Conservation (phyloP, 2,797 vertebrate species). For the Hydrophis major region DNA sequence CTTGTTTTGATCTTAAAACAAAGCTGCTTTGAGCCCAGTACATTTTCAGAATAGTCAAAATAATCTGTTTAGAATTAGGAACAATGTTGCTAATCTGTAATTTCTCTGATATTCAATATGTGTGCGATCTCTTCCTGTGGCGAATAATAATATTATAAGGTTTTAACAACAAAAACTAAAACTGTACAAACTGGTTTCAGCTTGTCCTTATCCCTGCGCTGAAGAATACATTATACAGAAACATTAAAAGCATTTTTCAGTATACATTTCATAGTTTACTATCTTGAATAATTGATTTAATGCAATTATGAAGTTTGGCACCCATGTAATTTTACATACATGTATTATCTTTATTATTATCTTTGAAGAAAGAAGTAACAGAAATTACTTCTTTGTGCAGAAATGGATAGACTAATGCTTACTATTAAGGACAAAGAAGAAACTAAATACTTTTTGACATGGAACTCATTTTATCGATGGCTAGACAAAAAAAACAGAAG, state of each 20-base stretch:
- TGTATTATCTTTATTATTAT: background rate
- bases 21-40: background rate
- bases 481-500: too few relatives aligned
- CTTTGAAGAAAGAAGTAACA: background rate
- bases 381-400: too few relatives aligned
- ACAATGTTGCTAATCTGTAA: background rate
- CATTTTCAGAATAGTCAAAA: background rate
- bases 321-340: slow-evolving; percentile 11
- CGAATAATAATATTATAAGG: background rate
- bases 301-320: background rate
- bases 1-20: background rate
- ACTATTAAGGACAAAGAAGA: too few relatives aligned
- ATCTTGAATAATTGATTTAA: background rate
- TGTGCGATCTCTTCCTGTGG: background rate
- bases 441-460: too few relatives aligned
- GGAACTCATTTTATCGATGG: too few relatives aligned
- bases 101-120: background rate
- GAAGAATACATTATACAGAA: background rate
- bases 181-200: background rate
- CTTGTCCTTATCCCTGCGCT: background rate
- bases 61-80: background rate
- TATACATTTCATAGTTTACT: background rate
- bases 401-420: too few relatives aligned
- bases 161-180: background rate
- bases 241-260: background rate